Conservation (phyloP, 2,888 invertebrate species). For the Theretra japonica region DNA sequence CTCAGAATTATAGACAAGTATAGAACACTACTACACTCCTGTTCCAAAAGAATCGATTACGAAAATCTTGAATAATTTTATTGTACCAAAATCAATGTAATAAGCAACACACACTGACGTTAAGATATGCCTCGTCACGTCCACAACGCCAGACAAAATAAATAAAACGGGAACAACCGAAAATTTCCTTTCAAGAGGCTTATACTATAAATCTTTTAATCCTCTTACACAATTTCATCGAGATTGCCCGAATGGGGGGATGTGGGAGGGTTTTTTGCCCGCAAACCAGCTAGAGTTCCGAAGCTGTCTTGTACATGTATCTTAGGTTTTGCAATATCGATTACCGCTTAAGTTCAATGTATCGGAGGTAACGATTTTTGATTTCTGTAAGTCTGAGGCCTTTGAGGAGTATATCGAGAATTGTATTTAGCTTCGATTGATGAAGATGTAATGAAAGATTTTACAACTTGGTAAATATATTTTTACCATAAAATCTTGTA, state of each 20-base stretch:
- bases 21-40: too few relatives aligned
- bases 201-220: slow-evolving; percentile 81
- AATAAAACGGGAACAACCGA: slow-evolving; percentile 75
- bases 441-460: neutral
- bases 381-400: neutral
- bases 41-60: neutral
- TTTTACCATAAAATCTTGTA: too few relatives aligned
- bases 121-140: slow-evolving; percentile 26
- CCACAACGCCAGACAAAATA: slow-evolving; percentile 46
- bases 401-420: neutral
- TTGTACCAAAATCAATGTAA: neutral
- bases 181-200: slow-evolving; percentile 78
- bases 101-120: neutral
- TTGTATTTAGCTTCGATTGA: neutral
- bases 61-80: neutral
- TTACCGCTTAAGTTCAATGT: slow-evolving; percentile 8
- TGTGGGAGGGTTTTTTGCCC: slow-evolving; percentile 31
- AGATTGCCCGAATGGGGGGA: slow-evolving; percentile 65
- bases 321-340: slow-evolving; percentile 13
- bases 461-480: too few relatives aligned
- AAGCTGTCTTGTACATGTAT: neutral
- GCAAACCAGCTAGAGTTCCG: slow-evolving; percentile 5
- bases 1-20: too few relatives aligned
- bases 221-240: slow-evolving; percentile 81
- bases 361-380: neutral